Evolutionary conservation across 2,797 vertebrate species (phyloP), one percentile per base, ranked within the genome.

Genomic region (Eurystomus glaucurus): DNA sequence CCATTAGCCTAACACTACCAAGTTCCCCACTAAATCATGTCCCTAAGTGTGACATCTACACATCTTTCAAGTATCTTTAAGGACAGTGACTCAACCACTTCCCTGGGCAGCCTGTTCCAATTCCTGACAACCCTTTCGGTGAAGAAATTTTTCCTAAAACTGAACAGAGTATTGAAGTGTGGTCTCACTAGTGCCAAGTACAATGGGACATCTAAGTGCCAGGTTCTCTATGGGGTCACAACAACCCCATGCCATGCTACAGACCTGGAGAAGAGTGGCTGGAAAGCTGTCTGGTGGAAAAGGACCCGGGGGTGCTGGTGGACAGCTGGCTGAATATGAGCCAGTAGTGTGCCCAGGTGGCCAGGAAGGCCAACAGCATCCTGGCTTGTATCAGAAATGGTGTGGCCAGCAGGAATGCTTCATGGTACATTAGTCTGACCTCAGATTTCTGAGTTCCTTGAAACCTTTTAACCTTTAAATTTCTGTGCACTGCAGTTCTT

Each of bases 311-410:
- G 20, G 5, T 54, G 48, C 0, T 45, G 57, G 26, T 46, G 0
- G 0, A 62, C n/a, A 11, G 45, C 7, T 1, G 0, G 5, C 14
- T 58, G 54, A 41, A 26, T 1, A 20, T 43, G 14, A 43, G 41
- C 41, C 41, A 43, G 41, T 14, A 16, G 41, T 13, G 41, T 43
- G 14, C 16, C 41, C 41, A 43, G 41, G 41, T 43, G 19, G 45
- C 45, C 45, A 46, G 19, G 19, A 46, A 46, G 19, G 45, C 45
- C 43, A 45, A 45, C 43, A 45, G 43, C 43, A 45, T 45, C 43
- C 43, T 43, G 37, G 37, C n/a, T 1, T 69, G 14, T 22, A 15
- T 7, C 50, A 71, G 66, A 12, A 79, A 25, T 11, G 10, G 26
- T 2, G 9, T 58, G 68, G 43, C 51, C 16, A 18, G 29, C 31